Evolutionary conservation across 2,888 invertebrate genomes (phyloP), one percentile per base, ranked within the genome.

Genomic region (Lochmaea crataegi): DNA sequence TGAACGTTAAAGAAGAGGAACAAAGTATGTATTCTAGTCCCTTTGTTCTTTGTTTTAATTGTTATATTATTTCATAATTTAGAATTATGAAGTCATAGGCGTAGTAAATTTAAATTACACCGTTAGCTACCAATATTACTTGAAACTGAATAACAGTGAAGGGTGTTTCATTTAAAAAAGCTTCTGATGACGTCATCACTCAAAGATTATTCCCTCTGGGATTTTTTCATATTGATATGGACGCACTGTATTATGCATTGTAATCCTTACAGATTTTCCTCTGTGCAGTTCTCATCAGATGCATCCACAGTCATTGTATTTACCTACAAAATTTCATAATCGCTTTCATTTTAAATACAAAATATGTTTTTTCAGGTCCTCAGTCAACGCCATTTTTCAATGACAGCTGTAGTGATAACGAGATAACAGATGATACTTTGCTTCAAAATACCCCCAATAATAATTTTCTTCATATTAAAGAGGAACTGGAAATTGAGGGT

Each of bases 1-100:
- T 87, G n/a, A 89, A 88, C 82, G 88, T 90, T 72, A 90, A 91
- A 81, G 90, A 88, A 78, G 88, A 88, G 79, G 88, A 90, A 80
- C 90, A 90, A 80, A 90, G 91, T 88, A 86, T 89, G 87, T 88
- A 75, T 65, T n/a, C 10, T 32, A 60, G 14, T 32, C 38, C 22
- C 71, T 71, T 68, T 38, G 7, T 32, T 22, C 41, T 42, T 66
- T 66, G 41, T 65, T 65, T 56, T n/a, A 56, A 56, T 56, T 56
- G n/a, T 56, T 18, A 65, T 26, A 60, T 32, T 65, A 71, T 65
- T 38, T 60, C 11, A 32, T 32, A 56, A 56, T 56, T 22, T 18
- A 56, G 56, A 22, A 16, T 18, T n/a, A 12, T 11, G 56, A 56
- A 56, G 11, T 12, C 56, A 56, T 18, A 18, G 18, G 18, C 56